Percentiles rank a stretch among this genome's conserved stretches.
These are phyloP conservation scores for Himantopus leucocephalus DNA, from an alignment of 2,113 vertebrate genomes.

Conservation along the genomic window DNA sequence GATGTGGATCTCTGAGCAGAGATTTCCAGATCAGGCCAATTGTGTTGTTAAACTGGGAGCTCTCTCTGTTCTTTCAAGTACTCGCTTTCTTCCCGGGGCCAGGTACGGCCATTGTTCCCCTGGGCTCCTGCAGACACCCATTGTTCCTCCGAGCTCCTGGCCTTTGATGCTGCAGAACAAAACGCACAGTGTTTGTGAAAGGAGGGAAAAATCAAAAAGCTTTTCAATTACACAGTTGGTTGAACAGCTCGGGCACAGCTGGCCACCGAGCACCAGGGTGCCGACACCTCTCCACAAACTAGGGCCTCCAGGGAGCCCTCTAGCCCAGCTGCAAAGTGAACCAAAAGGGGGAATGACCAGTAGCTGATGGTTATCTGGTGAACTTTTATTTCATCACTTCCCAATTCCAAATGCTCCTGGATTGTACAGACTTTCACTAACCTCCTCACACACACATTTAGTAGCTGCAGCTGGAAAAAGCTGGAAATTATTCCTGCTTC, in stretches of 20 bases:
- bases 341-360: background rate
- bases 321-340: background rate
- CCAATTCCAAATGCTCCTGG: background rate
- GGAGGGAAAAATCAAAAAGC: conserved; percentile 27
- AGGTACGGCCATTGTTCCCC: conserved; percentile 40
- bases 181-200: conserved; percentile 33
- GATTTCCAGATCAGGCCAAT: conserved; percentile 24
- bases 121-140: background rate
- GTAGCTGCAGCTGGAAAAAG: background rate
- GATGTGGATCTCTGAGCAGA: background rate
- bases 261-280: background rate
- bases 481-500: background rate
- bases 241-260: background rate
- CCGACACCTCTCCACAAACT: background rate
- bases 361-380: background rate
- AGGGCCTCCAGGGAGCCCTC: background rate
- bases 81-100: background rate
- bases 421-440: background rate
- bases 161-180: conserved; percentile 64
- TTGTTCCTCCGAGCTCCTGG: conserved; percentile 12
- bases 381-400: background rate
- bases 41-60: conserved; percentile 39
- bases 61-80: conserved; percentile 52
- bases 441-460: background rate
- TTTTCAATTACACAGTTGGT: conserved; percentile 33